Evolutionary conservation across 2,113 vertebrate species (phyloP), one percentile per base, ranked within the genome.

Genomic region (Cryptotis parvus): DNA sequence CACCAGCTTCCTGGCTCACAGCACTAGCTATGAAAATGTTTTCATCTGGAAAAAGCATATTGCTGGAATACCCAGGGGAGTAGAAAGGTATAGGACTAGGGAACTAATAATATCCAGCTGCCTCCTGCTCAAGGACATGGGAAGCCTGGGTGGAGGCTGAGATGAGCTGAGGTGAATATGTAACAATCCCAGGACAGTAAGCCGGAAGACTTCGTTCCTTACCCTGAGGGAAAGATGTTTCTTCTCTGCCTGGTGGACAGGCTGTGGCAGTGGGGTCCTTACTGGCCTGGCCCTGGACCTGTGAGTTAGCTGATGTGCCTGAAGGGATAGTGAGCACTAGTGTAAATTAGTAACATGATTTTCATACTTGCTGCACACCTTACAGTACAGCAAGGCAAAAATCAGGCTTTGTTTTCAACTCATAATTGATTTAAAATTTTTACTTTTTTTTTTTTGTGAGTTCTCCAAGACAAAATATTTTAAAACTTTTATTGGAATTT

Each of bases 81-180:
- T 14, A 0, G 20, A 35, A 26, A 78, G n/a, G 10, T 70, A 69
- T 27, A 69, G 49, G 33, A 9, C 26, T n/a, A 74, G 68, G 1
- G 55, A 68, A 29, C 82, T 92, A 95, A 89, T 41, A 85, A 88
- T 90, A 94, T 66, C 61, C 82, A 55, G 69, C 9, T 1, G 20
- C 31, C 11, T 45, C 18, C 20, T 52, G 43, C 73, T 88, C 78
- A 93, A 94, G 92, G 73, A 73, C 74, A 92, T 20, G 55, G 73
- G 90, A 89, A 93, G 52, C 78, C 91, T 43, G n/a, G 66, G 77
- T 41, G 84, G 88, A 83, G 79, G 9, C n/a, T 45, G 35, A 26
- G 69, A 86, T 77, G 86, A 94, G 55, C 37, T 49, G 43, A 87
- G 39, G 73, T 76, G 41, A 83, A 73, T 27, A 61, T 61, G 3